phyloP scores from a whole-genome alignment of 2,888 invertebrate species.

The Diplazon laetatorius region DNA sequence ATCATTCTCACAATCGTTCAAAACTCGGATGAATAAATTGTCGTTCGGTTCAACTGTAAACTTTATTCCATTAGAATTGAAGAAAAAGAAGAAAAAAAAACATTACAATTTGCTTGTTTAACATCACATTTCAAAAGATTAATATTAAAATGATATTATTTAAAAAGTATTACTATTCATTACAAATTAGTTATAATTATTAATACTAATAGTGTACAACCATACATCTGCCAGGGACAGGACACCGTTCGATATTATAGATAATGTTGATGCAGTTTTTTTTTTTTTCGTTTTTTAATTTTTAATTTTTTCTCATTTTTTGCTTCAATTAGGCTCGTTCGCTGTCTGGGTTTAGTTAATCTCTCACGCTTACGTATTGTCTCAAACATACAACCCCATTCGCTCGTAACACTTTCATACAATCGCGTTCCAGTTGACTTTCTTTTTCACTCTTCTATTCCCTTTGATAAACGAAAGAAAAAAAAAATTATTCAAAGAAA shows the following conservation, averaged over 20 bases:
- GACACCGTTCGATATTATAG: constrained; percentile 74
- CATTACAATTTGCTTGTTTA: constrained; percentile 75
- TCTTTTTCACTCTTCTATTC: constrained; percentile 48
- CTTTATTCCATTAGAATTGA: constrained; percentile 78
- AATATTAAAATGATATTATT: constrained; percentile 81
- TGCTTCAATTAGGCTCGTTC: constrained; percentile 59
- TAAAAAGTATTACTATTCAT: constrained; percentile 79
- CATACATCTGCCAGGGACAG: constrained; percentile 77
- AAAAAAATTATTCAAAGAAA: constrained; percentile 22
- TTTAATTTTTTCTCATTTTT: constrained; percentile 63
- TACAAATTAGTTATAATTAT: constrained; percentile 81
- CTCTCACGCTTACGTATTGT: constrained; percentile 52
- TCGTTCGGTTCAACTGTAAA: constrained; percentile 78
- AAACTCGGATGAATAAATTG: constrained; percentile 62
- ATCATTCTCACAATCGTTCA: constrained; percentile 12
- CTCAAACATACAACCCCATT: neutral
- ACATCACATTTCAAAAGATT: constrained; percentile 82
- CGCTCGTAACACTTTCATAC: constrained; percentile 3
- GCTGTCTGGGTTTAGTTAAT: constrained; percentile 52
- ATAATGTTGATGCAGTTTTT: constrained; percentile 64
- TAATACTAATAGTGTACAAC: constrained; percentile 82
- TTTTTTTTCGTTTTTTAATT: constrained; percentile 63
- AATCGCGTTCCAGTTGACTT: constrained; percentile 55
- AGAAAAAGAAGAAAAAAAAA: constrained; percentile 73
- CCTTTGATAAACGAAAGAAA: constrained; percentile 35